Evolutionary conservation across 2,113 vertebrate species (phyloP).

Genomic region (Theristicus caerulescens): DNA sequence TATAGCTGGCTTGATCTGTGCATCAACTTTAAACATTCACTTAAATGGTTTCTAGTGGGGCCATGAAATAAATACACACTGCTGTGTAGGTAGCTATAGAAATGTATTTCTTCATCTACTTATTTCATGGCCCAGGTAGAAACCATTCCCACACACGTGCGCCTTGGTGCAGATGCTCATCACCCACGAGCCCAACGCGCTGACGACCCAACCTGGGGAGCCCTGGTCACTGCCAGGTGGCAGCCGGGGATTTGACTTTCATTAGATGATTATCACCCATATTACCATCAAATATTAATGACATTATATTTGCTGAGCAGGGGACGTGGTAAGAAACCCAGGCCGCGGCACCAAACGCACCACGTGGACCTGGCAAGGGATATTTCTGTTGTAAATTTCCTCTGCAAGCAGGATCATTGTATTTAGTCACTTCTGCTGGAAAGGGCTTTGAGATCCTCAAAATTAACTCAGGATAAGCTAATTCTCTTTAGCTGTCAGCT

Average conservation of each 20-base stretch:
- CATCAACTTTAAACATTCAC: background rate
- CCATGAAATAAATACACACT: background rate
- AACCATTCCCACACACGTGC: rapidly evolving
- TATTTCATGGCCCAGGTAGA: background rate
- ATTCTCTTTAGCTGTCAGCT: background rate
- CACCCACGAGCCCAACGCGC: rapidly evolving
- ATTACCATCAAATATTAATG: background rate
- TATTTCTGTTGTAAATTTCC: background rate
- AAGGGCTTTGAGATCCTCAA: background rate
- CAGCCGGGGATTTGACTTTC: background rate
- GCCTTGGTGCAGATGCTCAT: background rate
- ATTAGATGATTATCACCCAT: background rate
- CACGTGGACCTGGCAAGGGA: background rate
- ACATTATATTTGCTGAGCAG: background rate
- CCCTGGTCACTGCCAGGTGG: background rate
- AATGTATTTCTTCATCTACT: background rate
- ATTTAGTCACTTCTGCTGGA: background rate
- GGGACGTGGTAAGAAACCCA: background rate
- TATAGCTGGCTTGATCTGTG: background rate
- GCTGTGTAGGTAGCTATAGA: background rate
- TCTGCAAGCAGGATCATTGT: background rate
- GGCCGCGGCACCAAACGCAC: background rate
- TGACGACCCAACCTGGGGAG: background rate
- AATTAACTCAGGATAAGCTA: background rate
- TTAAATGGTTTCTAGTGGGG: background rate